Conservation (phyloP, 1,140 invertebrate species). For the Cepaea nemoralis region DNA sequence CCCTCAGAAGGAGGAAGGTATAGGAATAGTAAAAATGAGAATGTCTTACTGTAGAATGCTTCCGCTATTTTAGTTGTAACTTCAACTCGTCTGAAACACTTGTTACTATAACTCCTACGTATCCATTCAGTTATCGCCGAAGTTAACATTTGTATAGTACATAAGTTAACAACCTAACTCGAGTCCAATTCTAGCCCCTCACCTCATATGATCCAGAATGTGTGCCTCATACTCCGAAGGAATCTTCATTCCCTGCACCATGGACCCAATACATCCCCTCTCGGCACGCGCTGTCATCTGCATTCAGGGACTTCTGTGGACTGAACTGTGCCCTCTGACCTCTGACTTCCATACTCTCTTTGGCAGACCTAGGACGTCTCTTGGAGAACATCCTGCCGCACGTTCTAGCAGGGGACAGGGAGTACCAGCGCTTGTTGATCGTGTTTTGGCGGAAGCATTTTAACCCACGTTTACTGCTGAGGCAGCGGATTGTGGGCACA, state of each 20-base stretch:
- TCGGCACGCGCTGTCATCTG: neutral
- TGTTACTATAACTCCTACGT: too few relatives aligned
- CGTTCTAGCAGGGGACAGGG: neutral
- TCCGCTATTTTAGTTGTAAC: too few relatives aligned
- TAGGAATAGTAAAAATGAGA: too few relatives aligned
- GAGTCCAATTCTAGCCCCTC: too few relatives aligned
- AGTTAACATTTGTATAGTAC: too few relatives aligned
- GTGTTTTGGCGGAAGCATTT: neutral
- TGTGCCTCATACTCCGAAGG: neutral
- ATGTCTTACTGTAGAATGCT: too few relatives aligned
- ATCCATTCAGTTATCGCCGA: too few relatives aligned
- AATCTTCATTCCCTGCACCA: neutral
- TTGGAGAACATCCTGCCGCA: neutral
- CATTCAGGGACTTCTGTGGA: neutral
- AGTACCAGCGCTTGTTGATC: neutral
- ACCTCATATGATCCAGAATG: slow-evolving; percentile 4
- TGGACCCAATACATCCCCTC: neutral
- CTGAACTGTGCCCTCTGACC: neutral
- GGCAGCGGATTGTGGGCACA: neutral
- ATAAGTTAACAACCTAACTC: too few relatives aligned
- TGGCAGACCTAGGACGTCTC: neutral
- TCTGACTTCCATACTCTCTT: neutral
- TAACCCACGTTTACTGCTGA: neutral
- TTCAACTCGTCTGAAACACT: too few relatives aligned
- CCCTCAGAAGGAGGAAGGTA: too few relatives aligned